Percentiles rank a stretch among this genome's conserved stretches.
Evolutionary conservation across 1,140 invertebrate species (phyloP).

Genomic region (Brevipalpus yothersi): DNA sequence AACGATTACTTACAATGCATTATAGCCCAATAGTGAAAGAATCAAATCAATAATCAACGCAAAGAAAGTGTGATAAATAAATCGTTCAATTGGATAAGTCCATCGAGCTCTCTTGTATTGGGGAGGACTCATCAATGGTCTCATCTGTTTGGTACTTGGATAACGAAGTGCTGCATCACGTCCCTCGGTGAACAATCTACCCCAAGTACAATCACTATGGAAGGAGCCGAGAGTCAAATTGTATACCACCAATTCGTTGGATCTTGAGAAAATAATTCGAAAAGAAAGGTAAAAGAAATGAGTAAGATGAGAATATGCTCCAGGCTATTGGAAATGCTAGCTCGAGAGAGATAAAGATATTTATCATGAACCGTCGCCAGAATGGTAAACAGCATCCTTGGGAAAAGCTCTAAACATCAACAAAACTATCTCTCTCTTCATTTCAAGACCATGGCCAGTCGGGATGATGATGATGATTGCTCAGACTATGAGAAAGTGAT

Average conservation of each 20-base stretch:
- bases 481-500: neutral
- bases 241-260: neutral
- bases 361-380: no score
- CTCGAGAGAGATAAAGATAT: no score
- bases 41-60: slow-evolving; percentile 2
- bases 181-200: neutral
- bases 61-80: neutral
- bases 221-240: neutral
- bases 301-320: no score
- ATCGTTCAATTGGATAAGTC: neutral
- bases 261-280: neutral
- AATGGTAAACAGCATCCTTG: neutral
- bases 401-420: slow-evolving; percentile 16
- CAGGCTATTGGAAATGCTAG: no score
- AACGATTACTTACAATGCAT: neutral
- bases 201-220: neutral
- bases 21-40: neutral
- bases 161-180: neutral
- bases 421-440: neutral
- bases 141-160: neutral
- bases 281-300: no score
- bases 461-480: neutral
- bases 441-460: neutral
- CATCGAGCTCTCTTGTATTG: neutral
- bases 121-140: neutral